Conservation (phyloP, 2,113 vertebrate genomes). For the Bubo bubo region DNA sequence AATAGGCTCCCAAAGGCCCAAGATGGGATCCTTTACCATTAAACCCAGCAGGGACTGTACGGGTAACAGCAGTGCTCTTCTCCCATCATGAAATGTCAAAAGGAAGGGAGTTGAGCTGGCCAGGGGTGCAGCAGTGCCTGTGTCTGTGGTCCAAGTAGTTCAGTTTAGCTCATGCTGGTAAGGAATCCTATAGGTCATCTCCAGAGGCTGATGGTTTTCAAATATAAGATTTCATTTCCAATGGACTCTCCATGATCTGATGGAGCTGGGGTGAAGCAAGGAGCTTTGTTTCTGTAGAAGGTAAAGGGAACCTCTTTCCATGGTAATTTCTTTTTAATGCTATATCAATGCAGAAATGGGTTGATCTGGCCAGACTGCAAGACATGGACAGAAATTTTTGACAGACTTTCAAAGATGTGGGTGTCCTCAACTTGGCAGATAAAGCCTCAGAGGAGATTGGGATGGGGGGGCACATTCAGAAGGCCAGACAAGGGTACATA, state of each 20-base stretch:
- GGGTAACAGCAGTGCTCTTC: neutral
- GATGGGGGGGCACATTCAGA: neutral
- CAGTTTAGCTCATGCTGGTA: neutral
- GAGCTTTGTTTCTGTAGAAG: neutral
- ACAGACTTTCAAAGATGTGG: neutral
- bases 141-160: neutral
- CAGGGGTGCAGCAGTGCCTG: neutral
- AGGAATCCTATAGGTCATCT: neutral
- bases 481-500: neutral
- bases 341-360: fast-evolving
- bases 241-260: fast-evolving
- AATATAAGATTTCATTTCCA: neutral
- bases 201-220: neutral
- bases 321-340: neutral
- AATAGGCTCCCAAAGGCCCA: neutral
- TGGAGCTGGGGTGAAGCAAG: neutral
- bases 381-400: neutral
- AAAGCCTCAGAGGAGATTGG: neutral
- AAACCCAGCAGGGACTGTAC: neutral
- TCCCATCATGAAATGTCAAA: neutral
- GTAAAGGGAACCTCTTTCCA: neutral
- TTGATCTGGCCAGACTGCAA: neutral
- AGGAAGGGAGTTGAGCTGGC: neutral
- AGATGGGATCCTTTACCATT: neutral
- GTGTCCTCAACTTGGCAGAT: neutral